These are phyloP conservation scores for Aethina tumida DNA, from an alignment of 1,140 invertebrate species.

Conservation along the genomic window DNA sequence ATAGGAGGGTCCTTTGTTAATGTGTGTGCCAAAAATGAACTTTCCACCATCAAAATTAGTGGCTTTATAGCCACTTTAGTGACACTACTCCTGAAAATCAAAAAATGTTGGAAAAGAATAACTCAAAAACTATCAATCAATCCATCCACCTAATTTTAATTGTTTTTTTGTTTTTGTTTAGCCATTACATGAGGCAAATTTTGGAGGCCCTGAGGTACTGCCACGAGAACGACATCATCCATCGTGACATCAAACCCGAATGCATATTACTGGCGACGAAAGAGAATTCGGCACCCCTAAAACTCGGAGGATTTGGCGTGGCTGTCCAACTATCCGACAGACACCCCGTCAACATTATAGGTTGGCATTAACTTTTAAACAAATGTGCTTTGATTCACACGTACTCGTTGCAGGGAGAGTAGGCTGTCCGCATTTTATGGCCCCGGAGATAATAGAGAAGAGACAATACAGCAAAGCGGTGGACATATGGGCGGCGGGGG, in stretches of 20 bases:
- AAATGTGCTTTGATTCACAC: conserved; percentile 1
- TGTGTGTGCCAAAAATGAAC: no score
- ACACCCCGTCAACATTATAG: conserved; percentile 57
- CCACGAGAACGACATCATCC: conserved; percentile 95
- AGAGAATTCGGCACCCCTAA: conserved; percentile 97
- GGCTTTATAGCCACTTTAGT: no score
- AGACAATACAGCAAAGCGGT: conserved; percentile 92
- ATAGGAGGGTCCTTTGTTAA: no score
- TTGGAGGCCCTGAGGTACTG: conserved; percentile 91
- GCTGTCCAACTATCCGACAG: conserved; percentile 82
- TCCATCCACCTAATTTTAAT: no score
- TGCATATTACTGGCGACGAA: conserved; percentile 88
- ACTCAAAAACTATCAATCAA: no score
- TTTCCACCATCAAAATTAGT: no score
- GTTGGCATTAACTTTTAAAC: conserved; percentile 17
- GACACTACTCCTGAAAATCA: no score
- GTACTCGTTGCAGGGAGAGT: conserved; percentile 63
- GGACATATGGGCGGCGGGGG: conserved; percentile 93
- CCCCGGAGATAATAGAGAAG: conserved; percentile 87
- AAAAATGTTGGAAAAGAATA: no score
- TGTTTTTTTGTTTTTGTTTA: conserved; percentile 48
- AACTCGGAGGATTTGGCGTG: conserved; percentile 94
- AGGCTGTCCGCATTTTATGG: conserved; percentile 94
- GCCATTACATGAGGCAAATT: conserved; percentile 97
- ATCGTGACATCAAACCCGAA: conserved; percentile 91